A percentile compares a stretch with the other conserved stretches of the same genome.
phyloP scores from a whole-genome alignment of 2,797 vertebrate genomes.

The Oophaga sylvatica region DNA sequence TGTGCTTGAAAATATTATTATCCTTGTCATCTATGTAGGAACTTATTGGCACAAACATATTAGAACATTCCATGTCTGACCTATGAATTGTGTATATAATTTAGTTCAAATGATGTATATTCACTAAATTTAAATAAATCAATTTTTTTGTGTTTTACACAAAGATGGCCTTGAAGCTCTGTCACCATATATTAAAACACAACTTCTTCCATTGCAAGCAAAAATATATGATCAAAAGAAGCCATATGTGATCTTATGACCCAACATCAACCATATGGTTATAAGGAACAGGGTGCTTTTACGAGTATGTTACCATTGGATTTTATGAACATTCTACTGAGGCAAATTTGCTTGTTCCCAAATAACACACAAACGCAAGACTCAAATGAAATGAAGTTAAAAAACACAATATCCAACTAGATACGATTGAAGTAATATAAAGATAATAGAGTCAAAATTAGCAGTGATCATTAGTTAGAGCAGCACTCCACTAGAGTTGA shows the following conservation, averaged over 20 bases:
- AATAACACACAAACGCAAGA: too few relatives aligned
- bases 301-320: neutral
- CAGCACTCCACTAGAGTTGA: too few relatives aligned
- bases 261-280: slow-evolving; percentile 16
- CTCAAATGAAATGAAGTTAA: too few relatives aligned
- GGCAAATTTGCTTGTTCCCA: too few relatives aligned
- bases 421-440: too few relatives aligned
- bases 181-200: slow-evolving; percentile 16
- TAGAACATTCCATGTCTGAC: neutral
- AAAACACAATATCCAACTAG: too few relatives aligned
- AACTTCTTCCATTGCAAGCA: neutral
- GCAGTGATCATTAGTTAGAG: too few relatives aligned
- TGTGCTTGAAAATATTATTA: neutral
- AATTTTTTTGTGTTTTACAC: neutral
- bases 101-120: neutral
- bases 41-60: neutral
- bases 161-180: neutral
- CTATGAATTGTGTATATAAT: neutral
- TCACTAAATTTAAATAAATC: neutral
- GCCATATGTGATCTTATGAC: slow-evolving; percentile 31
- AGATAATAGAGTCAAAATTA: too few relatives aligned
- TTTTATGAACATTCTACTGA: too few relatives aligned
- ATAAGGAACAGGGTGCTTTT: neutral
- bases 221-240: slow-evolving; percentile 17
- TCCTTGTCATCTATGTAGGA: neutral